phyloP scores from a whole-genome alignment of 2,797 vertebrate genomes.

The Parambassis ranga region DNA sequence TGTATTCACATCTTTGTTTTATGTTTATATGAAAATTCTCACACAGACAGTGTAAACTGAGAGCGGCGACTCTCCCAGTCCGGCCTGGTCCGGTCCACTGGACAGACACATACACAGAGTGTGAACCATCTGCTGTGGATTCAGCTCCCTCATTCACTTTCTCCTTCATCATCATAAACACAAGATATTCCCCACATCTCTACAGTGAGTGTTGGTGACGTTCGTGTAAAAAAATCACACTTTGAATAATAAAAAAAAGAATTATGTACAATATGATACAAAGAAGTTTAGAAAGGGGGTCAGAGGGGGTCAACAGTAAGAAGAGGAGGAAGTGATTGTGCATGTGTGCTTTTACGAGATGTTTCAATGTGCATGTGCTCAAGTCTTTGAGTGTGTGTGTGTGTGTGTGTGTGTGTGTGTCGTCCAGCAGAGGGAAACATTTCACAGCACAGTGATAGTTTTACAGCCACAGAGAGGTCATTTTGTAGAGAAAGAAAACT shows the following conservation, averaged over 20 bases:
- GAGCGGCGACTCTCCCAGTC: neutral
- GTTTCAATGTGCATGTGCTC: slow-evolving; percentile 12
- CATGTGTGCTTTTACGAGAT: slow-evolving; percentile 39
- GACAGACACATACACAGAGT: neutral
- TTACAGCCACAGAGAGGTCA: slow-evolving; percentile 6
- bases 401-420: slow-evolving; percentile 30
- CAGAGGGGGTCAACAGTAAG: neutral
- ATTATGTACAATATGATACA: slow-evolving; percentile 77
- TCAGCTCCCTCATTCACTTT: slow-evolving; percentile 28
- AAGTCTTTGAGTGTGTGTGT: slow-evolving; percentile 6
- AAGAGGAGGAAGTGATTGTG: slow-evolving; percentile 15
- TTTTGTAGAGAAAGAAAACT: neutral
- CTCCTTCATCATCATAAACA: slow-evolving; percentile 3
- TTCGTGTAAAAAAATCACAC: slow-evolving; percentile 64
- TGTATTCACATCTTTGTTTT: too few relatives aligned
- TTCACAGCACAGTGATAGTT: slow-evolving; percentile 58
- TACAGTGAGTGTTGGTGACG: slow-evolving; percentile 27
- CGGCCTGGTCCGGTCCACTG: neutral
- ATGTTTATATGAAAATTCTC: too few relatives aligned
- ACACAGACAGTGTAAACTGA: neutral
- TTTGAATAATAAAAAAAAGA: slow-evolving; percentile 66
- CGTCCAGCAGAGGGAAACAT: slow-evolving; percentile 69
- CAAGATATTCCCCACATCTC: neutral
- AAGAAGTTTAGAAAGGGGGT: slow-evolving; percentile 49
- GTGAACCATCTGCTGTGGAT: slow-evolving; percentile 1